Evolutionary conservation across 2,888 invertebrate genomes (phyloP).

Genomic region (Arge pagana): DNA sequence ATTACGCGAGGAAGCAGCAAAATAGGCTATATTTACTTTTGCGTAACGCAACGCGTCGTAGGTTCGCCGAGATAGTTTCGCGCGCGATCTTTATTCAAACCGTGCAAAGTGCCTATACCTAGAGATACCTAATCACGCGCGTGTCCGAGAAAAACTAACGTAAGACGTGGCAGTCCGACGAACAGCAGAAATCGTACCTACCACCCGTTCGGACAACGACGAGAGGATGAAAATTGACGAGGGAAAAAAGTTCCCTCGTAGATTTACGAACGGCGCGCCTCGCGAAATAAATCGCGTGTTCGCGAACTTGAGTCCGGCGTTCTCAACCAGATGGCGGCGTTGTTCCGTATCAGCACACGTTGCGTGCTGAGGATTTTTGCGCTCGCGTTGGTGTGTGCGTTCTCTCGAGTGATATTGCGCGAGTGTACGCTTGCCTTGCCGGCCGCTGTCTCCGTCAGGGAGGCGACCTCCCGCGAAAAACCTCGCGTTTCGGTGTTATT

Average conservation of each 20-base stretch:
- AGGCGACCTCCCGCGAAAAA: conserved; percentile 38
- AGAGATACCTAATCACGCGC: too few species aligned
- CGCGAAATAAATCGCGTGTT: conserved; percentile 8
- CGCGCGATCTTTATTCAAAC: too few species aligned
- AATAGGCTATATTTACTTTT: too few species aligned
- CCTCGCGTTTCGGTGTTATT: conserved; percentile 31
- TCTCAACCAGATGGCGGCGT: conserved; percentile 39
- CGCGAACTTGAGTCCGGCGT: conserved; percentile 2
- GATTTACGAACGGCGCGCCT: conserved; percentile 5
- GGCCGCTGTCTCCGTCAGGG: conserved; percentile 29
- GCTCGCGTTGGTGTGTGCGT: conserved; percentile 19
- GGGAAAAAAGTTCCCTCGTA: not conserved
- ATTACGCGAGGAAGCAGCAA: too few species aligned
- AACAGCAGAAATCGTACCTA: too few species aligned
- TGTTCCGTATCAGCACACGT: conserved; percentile 29
- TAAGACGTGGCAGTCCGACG: too few species aligned
- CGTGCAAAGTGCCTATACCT: too few species aligned
- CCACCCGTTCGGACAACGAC: too few species aligned
- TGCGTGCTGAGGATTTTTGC: conserved; percentile 13
- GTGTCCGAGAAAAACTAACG: too few species aligned
- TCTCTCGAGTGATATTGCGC: conserved; percentile 21
- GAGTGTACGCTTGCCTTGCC: conserved; percentile 29
- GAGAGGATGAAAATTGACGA: too few species aligned
- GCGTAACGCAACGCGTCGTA: too few species aligned
- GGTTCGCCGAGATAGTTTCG: too few species aligned